Evolutionary conservation across 2,888 invertebrate species (phyloP), one percentile per base, ranked within the genome.

Genomic region (Cheilosia urbana): DNA sequence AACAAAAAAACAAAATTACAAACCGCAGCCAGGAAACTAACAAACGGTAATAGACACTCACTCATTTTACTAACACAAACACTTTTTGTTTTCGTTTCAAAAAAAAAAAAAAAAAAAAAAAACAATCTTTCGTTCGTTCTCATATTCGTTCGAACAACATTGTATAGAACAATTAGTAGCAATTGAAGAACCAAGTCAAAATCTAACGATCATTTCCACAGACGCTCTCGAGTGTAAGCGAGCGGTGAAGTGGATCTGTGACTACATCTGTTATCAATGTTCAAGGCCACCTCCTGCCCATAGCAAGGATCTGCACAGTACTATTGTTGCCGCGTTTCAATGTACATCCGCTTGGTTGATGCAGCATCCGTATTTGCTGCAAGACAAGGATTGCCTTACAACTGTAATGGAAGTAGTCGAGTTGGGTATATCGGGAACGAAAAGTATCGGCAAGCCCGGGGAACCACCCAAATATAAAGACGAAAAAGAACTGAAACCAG

Each of bases 181-280:
- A 90, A 91, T 90, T 90, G 90, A 91, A 90, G 90, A 91, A 90
- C 90, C 91, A 91, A 91, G 90, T 89, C 91, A 91, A 91, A 91
- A 91, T 91, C 87, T 92, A 90, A 92, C 92, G 90, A 92, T 92
- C 90, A 91, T 92, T 91, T 92, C 92, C 90, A 91, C 93, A 97
- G 97, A 97, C 93, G 96, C 96, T 69, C 93, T 97, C 89, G 97
- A 98, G 92, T 97, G 97, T 91, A 96, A 97, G 93, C 94, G 97
- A 90, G 97, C 97, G 15, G 98, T 99, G 24, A 98, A 98, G 90
- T 99, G 98, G 97, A 95, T 99, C 77, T 99, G 99, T 93, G 98
- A 99, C 93, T 99, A 99, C 93, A 98, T 99, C 89, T 96, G 97
- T 71, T 96, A 97, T 91, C 98, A 98, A 92, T 98, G 98, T 93